These are phyloP conservation scores for Cynocephalus volans DNA, from an alignment of 2,113 vertebrate species.

Conservation along the genomic window DNA sequence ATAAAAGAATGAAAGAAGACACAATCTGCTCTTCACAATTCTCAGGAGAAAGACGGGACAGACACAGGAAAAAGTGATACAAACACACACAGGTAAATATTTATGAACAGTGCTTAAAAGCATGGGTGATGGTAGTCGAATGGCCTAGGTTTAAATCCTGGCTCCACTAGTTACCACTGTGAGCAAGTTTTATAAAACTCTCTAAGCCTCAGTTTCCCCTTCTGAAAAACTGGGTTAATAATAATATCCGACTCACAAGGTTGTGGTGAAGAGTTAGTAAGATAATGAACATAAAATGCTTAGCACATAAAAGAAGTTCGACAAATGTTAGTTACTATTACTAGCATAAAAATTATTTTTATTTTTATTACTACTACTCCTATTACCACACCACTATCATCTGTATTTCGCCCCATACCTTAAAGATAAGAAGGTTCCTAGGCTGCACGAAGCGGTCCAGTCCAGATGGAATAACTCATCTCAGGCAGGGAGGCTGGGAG, in stretches of 20 bases:
- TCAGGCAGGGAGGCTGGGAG: slow-evolving; percentile 21
- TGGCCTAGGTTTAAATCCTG: background rate
- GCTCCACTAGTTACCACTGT: background rate
- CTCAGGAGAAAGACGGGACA: background rate
- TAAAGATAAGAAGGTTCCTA: slow-evolving; percentile 33
- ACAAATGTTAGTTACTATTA: background rate
- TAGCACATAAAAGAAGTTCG: background rate
- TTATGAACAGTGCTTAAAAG: background rate
- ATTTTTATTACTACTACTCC: too few relatives aligned
- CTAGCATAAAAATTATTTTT: background rate
- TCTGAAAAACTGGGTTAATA: slow-evolving; percentile 1
- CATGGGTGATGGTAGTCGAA: background rate
- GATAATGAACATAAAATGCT: background rate
- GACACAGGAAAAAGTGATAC: background rate
- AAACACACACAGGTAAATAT: background rate
- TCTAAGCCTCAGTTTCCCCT: slow-evolving; percentile 54
- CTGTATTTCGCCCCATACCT: slow-evolving; percentile 60
- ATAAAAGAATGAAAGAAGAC: background rate
- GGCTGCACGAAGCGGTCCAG: slow-evolving; percentile 6
- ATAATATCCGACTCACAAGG: background rate
- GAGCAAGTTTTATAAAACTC: slow-evolving; percentile 8
- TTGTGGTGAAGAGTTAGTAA: background rate
- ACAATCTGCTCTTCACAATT: background rate
- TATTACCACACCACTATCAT: background rate
- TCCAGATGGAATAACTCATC: slow-evolving; percentile 45